These are phyloP conservation scores for Orthosia incerta DNA, from an alignment of 2,888 invertebrate species.

Conservation along the genomic window DNA sequence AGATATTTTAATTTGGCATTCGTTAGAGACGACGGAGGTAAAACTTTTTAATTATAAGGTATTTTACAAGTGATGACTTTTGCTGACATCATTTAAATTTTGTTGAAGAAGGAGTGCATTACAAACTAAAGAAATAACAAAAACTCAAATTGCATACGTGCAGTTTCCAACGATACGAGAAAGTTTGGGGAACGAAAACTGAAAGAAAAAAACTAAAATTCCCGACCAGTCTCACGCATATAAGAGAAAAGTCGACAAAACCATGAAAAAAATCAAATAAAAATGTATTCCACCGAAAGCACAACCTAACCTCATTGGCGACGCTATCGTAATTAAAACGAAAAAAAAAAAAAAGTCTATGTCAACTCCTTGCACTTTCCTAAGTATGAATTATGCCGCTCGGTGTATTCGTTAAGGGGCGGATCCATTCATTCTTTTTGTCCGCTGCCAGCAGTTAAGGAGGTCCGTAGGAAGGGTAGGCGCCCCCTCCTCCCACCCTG, in stretches of 20 bases:
- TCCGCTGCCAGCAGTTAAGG: constrained; percentile 89
- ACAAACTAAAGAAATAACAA: constrained; percentile 30
- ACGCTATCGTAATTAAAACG: constrained; percentile 75
- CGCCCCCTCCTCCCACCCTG: constrained; percentile 77
- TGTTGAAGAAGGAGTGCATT: constrained; percentile 1
- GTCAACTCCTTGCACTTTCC: constrained; percentile 90
- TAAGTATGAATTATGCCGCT: constrained; percentile 91
- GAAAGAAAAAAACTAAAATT: constrained; percentile 43
- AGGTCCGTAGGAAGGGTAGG: constrained; percentile 82
- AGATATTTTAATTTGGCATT: constrained; percentile 62
- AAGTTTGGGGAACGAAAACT: constrained; percentile 45
- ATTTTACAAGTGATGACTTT: constrained; percentile 19
- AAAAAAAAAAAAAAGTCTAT: constrained; percentile 78
- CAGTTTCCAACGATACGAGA: constrained; percentile 45
- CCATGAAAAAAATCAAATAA: constrained; percentile 44
- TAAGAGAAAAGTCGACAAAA: constrained; percentile 41
- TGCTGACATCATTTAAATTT: constrained; percentile 18
- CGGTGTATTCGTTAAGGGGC: constrained; percentile 91
- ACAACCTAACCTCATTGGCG: constrained; percentile 72
- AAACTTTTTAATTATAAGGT: constrained; percentile 30
- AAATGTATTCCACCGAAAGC: constrained; percentile 58
- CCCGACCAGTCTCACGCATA: constrained; percentile 53
- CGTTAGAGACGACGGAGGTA: constrained; percentile 45
- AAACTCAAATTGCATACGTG: constrained; percentile 42
- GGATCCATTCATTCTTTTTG: constrained; percentile 91